Conservation (phyloP, 2,888 invertebrate species). For the Amblyteles armatorius region DNA sequence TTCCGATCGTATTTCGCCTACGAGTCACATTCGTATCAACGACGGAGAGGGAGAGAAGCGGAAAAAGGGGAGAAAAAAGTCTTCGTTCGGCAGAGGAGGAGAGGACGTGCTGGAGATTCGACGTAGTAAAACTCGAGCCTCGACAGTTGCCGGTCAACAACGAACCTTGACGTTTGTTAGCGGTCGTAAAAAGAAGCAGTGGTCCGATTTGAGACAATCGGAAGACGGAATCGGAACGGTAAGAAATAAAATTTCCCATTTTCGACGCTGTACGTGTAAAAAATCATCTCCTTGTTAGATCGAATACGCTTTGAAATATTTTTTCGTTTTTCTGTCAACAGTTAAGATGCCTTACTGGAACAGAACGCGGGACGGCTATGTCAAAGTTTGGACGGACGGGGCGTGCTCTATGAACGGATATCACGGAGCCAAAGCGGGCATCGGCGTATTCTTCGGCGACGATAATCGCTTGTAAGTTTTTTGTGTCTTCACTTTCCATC, state of each 20-base stretch:
- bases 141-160: constrained; percentile 7
- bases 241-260: not conserved
- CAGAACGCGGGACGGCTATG: constrained; percentile 84
- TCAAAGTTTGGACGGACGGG: constrained; percentile 95
- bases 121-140: not conserved
- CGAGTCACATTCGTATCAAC: not conserved
- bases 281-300: not conserved
- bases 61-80: not conserved
- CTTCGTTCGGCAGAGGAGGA: not conserved
- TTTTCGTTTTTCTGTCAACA: not conserved
- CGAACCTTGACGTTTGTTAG: too few relatives aligned
- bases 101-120: not conserved
- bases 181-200: too few relatives aligned
- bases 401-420: constrained; percentile 94
- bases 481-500: constrained; percentile 33
- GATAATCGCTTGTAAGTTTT: constrained; percentile 87
- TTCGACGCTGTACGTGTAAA: not conserved
- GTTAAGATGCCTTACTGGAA: not conserved
- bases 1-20: not conserved
- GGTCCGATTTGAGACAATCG: too few relatives aligned
- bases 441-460: constrained; percentile 96
- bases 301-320: not conserved
- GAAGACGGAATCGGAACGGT: too few relatives aligned
- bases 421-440: constrained; percentile 91
- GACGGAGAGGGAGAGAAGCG: not conserved